Conservation (phyloP, 2,113 vertebrate species). For the Pelobates fuscus region DNA sequence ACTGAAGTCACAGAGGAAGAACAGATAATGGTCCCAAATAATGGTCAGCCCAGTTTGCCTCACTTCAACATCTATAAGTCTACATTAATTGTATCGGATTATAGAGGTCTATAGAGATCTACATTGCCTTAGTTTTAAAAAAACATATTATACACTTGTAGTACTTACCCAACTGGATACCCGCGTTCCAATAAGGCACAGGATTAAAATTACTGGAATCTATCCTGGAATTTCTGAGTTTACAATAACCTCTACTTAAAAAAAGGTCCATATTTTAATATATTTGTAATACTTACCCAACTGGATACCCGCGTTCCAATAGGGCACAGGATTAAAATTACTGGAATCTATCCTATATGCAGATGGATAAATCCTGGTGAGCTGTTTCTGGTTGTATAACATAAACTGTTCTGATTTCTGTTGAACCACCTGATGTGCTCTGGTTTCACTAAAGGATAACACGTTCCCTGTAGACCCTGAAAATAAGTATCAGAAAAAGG, state of each 20-base stretch:
- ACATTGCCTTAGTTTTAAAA: too few species aligned
- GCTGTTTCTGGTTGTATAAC: constrained; percentile 91
- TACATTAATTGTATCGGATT: too few species aligned
- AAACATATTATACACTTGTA: too few species aligned
- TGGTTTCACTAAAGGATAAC: constrained; percentile 91
- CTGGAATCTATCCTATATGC: constrained; percentile 97
- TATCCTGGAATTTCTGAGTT: too few species aligned
- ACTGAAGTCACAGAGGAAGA: too few species aligned
- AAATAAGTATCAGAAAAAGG: neutral
- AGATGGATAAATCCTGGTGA: constrained; percentile 93
- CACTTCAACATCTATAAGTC: too few species aligned
- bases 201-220: constrained; percentile 98
- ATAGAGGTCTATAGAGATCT: too few species aligned
- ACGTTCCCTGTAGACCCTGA: constrained; percentile 88
- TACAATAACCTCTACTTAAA: too few species aligned
- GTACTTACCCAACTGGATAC: constrained; percentile 91
- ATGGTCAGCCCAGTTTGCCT: too few species aligned
- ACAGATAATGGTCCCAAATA: too few species aligned
- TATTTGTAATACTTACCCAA: constrained; percentile 88
- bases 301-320: constrained; percentile 95
- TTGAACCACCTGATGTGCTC: constrained; percentile 89
- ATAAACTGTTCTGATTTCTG: constrained; percentile 90
- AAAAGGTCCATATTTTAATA: too few species aligned
- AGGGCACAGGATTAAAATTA: constrained; percentile 94
- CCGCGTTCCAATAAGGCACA: constrained; percentile 92